Evolutionary conservation across 2,888 invertebrate species (phyloP).

Genomic region (Mythimna ferrago): DNA sequence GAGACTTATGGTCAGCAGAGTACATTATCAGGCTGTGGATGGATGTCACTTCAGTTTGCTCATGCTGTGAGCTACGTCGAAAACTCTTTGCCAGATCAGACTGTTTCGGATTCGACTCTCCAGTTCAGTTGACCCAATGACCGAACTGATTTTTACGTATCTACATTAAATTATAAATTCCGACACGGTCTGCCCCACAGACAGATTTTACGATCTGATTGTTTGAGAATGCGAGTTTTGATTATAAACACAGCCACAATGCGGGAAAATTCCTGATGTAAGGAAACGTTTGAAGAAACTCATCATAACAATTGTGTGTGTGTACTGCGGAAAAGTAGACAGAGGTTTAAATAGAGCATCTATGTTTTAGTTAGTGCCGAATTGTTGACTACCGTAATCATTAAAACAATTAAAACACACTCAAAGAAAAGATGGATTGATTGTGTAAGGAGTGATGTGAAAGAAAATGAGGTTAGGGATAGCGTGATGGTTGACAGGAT

Average conservation of each 20-base stretch:
- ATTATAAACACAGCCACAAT: constrained; percentile 7
- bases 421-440: too few species aligned
- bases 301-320: neutral
- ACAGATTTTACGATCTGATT: constrained; percentile 8
- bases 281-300: neutral
- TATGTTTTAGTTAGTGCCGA: neutral
- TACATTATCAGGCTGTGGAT: neutral
- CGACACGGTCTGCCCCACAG: neutral
- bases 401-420: too few species aligned
- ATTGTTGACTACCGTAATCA: too few species aligned
- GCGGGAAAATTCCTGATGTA: neutral
- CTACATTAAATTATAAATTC: neutral
- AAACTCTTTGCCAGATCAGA: too few species aligned
- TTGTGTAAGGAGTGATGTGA: too few species aligned
- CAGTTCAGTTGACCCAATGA: too few species aligned
- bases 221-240: neutral
- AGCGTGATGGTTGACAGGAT: too few species aligned
- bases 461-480: too few species aligned
- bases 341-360: neutral
- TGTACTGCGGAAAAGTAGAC: neutral
- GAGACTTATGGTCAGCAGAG: too few species aligned
- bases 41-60: too few species aligned
- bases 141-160: neutral
- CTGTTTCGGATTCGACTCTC: too few species aligned
- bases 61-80: too few species aligned